Base-by-base conservation (phyloP, 2,888 invertebrate species). In the Eupithecia dodoneata region DNA sequence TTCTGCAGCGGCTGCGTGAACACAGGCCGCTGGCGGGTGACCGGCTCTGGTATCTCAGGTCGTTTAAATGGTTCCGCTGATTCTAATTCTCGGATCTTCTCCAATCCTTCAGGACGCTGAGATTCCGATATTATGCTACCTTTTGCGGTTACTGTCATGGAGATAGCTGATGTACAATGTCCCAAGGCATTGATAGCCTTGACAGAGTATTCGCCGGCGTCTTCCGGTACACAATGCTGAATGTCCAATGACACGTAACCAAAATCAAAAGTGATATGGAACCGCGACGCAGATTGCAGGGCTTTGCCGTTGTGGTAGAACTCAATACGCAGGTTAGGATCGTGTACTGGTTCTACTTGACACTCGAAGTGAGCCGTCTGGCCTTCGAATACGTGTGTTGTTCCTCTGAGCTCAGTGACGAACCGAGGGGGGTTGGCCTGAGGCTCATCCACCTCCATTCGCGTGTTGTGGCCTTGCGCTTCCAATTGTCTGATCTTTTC, bases 201-300 rank as follows among this genome's bases (percentile, higher is more conserved):
- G 12, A 98, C 98, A 0, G 98, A 97, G 92, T 99, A 99, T 92
- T 98, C 98, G 76, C 99, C 99, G 79, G 98, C 98, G 92, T 99
- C 99, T 95, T 99, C 99, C 13, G 99, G 97, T 76, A 99, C 98
- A 81, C 98, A 97, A 89, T 99, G 98, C 83, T 97, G 97, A 87
- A 99, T 98, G 93, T 99, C 99, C 86, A 99, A 96, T 74, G 99
- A 98, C 84, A 99, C 98, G 86, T 99, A 99, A 86, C 99, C 99
- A 95, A 99, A 99, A 95, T 99, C 99, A 91, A 99, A 98, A 84
- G 98, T 98, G 87, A 98, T 98, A 93, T 98, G 98, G 97, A 98
- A 98, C 87, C 98, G 96, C 80, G 98, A 96, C 76, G 98, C 99
- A 81, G 98, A 98, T 89, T 97, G 97, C 87, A 99, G 94, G 74